Evolutionary conservation across 2,113 vertebrate species (phyloP), one percentile per base, ranked within the genome.

Genomic region (Stegastes partitus): DNA sequence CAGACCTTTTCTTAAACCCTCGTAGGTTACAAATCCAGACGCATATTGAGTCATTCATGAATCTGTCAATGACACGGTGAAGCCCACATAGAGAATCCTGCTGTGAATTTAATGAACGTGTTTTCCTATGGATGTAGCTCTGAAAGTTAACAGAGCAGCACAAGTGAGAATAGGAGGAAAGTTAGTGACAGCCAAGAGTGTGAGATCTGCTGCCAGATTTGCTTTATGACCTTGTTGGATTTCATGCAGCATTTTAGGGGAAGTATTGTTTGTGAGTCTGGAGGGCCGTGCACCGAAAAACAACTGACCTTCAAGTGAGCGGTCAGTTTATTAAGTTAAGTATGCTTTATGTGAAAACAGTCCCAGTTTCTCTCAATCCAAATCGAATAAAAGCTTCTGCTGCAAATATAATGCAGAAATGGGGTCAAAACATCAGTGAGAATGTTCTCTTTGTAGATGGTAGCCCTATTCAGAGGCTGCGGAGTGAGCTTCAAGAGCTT

Each of bases 71-170:
- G 88, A 86, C 76, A 65, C 77, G 70, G 79, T 77, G 81, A 87
- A 88, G 72, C 87, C 77, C 76, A 76, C 66, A 47, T 78, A 56
- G 44, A 51, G 56, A 65, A 74, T 68, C 87, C 88, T 76, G 84
- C 88, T 89, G 91, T 81, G 88, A 84, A 70, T 89, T 81, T 90
- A 92, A 92, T 90, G 84, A 89, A 91, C 88, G 77, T 83, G 87
- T 91, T 91, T 89, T 86, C 70, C 79, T 64, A 44, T 69, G 63
- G 77, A 85, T 71, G 77, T 68, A 70, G 68, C 74, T 65, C 69
- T 31, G 53, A 68, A 85, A 81, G 77, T 79, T 85, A 87, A 87
- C 81, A 72, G 82, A 75, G 79, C 64, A 83, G 74, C 83, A 65
- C 37, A 10, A 64, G 44, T 54, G 66, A 70, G 76, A 81, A 87